A percentile compares a stretch with the other conserved stretches of the same genome.
phyloP scores from a whole-genome alignment of 2,797 vertebrate species.

The Esox masquinongy region DNA sequence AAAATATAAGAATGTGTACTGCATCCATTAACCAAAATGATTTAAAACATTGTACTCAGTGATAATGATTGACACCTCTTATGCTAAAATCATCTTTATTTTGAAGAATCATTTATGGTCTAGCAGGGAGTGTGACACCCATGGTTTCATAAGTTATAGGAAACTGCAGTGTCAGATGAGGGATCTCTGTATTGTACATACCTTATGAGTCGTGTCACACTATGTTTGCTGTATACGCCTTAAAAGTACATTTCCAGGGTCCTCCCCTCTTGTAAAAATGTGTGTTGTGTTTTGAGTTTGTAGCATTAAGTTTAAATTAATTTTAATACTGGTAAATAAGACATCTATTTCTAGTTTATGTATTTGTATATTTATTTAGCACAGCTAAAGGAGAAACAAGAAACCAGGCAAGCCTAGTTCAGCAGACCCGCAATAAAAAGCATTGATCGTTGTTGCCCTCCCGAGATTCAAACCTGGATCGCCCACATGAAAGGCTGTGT shows the following conservation, averaged over 20 bases:
- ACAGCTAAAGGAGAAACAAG: background rate
- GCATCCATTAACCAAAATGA: background rate
- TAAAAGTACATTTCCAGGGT: background rate
- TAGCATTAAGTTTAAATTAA: too few species aligned
- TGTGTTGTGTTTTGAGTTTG: background rate
- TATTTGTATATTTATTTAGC: background rate
- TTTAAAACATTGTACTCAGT: background rate
- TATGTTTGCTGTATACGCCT: constrained; percentile 7
- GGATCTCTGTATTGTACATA: background rate
- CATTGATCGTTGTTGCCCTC: too few species aligned
- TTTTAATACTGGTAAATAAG: background rate
- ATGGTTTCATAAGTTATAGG: background rate
- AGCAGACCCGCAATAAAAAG: too few species aligned
- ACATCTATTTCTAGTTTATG: background rate
- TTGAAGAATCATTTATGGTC: background rate
- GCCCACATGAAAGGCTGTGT: too few species aligned
- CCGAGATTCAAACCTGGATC: too few species aligned
- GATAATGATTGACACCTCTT: background rate
- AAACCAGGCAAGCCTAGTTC: too few species aligned
- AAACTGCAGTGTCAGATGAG: background rate
- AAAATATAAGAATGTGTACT: background rate
- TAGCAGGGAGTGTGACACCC: background rate
- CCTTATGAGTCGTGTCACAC: background rate
- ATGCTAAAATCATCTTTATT: too few species aligned
- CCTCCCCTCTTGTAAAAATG: background rate